These are phyloP conservation scores for Eurois occulta DNA, from an alignment of 2,888 invertebrate species.

Conservation along the genomic window DNA sequence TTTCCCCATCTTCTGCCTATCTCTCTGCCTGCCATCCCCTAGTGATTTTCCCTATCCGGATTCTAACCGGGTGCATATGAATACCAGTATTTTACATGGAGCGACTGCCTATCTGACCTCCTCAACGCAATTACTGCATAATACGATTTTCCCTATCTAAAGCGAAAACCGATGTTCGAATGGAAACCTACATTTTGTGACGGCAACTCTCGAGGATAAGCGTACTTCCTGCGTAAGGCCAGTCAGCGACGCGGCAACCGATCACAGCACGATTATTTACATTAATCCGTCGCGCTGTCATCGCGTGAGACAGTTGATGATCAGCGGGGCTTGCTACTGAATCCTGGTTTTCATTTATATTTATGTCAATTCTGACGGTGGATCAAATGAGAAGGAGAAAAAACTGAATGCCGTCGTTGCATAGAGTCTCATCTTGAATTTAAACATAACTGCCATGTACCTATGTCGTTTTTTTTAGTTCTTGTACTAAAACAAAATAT, in stretches of 20 bases:
- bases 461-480: neutral
- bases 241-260: slow-evolving; percentile 67
- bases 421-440: neutral
- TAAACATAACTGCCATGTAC: neutral
- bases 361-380: neutral
- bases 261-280: slow-evolving; percentile 82
- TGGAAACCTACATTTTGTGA: slow-evolving; percentile 75
- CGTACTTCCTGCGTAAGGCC: slow-evolving; percentile 83
- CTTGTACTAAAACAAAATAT: no score
- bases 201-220: slow-evolving; percentile 76
- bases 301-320: slow-evolving; percentile 66
- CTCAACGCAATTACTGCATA: no score
- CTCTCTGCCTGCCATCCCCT: no score
- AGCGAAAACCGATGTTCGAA: slow-evolving; percentile 41
- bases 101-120: neutral
- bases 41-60: neutral
- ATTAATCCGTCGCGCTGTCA: slow-evolving; percentile 79
- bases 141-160: neutral
- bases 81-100: neutral
- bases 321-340: slow-evolving; percentile 43
- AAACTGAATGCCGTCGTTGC: neutral
- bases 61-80: neutral
- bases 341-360: slow-evolving; percentile 27
- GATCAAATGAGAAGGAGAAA: neutral
- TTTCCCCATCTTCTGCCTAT: neutral